A percentile compares a stretch with the other conserved stretches of the same genome.
Conservation (phyloP, 1,140 invertebrate genomes). For the Achroia grisella region DNA sequence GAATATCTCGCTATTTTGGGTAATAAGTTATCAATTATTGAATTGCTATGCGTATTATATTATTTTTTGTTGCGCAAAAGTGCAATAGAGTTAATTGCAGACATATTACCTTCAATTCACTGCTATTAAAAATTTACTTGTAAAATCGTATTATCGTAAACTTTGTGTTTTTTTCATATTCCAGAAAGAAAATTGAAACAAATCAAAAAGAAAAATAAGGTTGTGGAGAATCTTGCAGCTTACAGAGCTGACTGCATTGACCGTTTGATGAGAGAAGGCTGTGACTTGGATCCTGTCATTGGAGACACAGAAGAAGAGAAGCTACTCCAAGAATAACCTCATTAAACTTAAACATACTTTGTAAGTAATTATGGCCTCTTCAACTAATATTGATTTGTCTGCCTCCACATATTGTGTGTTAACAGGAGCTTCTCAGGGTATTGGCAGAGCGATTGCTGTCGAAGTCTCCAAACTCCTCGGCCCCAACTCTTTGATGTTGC, state of each 20-base stretch:
- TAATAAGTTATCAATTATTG: no score
- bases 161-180: slow-evolving; percentile 15
- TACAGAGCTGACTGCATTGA: slow-evolving; percentile 59
- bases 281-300: slow-evolving; percentile 58
- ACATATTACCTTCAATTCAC: neutral
- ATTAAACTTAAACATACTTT: slow-evolving; percentile 14
- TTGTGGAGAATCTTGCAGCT: slow-evolving; percentile 55
- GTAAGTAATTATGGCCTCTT: slow-evolving; percentile 65
- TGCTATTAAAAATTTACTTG: no score
- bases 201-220: slow-evolving; percentile 55
- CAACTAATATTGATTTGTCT: slow-evolving; percentile 59
- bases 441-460: slow-evolving; percentile 85
- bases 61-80: neutral
- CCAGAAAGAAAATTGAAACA: slow-evolving; percentile 55
- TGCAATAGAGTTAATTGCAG: neutral
- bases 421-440: slow-evolving; percentile 91
- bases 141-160: no score
- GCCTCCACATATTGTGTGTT: slow-evolving; percentile 77
- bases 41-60: slow-evolving; percentile 1
- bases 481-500: slow-evolving; percentile 80
- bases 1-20: slow-evolving; percentile 60
- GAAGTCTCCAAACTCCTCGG: slow-evolving; percentile 78
- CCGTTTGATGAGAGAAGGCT: slow-evolving; percentile 61
- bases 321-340: slow-evolving; percentile 48
- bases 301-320: slow-evolving; percentile 60